Percentiles rank a stretch among this genome's conserved stretches.
These are phyloP conservation scores for Pseudorhiza aurosa DNA, from an alignment of 30 jellyfish, hydroid and myxozoan genomes.

Conservation along the genomic window DNA sequence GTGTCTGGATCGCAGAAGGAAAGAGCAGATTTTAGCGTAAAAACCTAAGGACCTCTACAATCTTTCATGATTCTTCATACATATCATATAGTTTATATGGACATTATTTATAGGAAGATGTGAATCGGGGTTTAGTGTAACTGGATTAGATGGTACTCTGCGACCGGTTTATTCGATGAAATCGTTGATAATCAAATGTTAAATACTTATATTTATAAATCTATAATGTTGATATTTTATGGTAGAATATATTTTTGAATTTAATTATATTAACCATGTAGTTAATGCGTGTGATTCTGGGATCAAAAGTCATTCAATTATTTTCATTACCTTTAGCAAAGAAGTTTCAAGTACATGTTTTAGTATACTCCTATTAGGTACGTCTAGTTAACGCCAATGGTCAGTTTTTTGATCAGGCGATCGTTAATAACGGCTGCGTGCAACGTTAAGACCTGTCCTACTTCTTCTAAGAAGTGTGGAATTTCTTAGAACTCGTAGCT, in stretches of 20 bases:
- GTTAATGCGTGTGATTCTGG: constrained; percentile 53
- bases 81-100: constrained; percentile 31
- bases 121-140: constrained; percentile 15
- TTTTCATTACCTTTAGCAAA: constrained; percentile 12
- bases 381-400: not conserved
- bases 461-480: too few species aligned
- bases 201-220: constrained; percentile 68
- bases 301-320: constrained; percentile 42
- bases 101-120: constrained; percentile 50
- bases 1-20: too few species aligned
- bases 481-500: too few species aligned
- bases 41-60: not conserved
- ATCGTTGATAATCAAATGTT: constrained; percentile 77
- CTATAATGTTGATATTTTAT: constrained; percentile 78
- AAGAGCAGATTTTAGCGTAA: too few species aligned
- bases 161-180: constrained; percentile 64
- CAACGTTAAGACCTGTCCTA: too few species aligned
- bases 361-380: constrained; percentile 3
- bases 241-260: constrained; percentile 78
- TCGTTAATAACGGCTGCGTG: too few species aligned
- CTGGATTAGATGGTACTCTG: constrained; percentile 55
- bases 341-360: not conserved
- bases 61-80: constrained; percentile 26
- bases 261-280: constrained; percentile 61
- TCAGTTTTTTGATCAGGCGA: too few species aligned